Percentiles rank a stretch among this genome's conserved stretches.
Evolutionary conservation across 2,113 vertebrate genomes (phyloP).

Genomic region (Cololabis saira): DNA sequence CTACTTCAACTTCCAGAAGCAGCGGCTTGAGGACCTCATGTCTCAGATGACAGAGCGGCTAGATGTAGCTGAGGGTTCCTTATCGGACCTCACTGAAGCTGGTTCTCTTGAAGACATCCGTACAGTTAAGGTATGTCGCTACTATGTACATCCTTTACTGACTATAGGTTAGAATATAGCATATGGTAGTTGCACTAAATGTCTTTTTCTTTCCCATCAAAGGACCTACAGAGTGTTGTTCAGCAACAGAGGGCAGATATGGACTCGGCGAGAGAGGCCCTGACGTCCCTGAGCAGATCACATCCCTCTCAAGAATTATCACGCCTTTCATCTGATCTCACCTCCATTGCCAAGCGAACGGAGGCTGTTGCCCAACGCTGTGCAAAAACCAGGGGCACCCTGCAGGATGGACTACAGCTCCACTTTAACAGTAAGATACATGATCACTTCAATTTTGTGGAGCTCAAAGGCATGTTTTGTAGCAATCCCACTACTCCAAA

Average conservation of each 20-base stretch:
- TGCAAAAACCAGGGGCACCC: slow-evolving; percentile 81
- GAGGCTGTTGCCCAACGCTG: slow-evolving; percentile 87
- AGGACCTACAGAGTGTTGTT: slow-evolving; percentile 89
- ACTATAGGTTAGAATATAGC: too few relatives aligned
- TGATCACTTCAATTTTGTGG: neutral
- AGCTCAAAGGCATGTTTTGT: neutral
- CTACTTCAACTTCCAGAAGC: slow-evolving; percentile 88
- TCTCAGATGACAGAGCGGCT: slow-evolving; percentile 84
- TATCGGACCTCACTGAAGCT: slow-evolving; percentile 78
- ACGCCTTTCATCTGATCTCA: slow-evolving; percentile 85
- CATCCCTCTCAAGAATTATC: slow-evolving; percentile 89
- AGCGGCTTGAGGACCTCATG: slow-evolving; percentile 87
- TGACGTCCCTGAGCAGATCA: slow-evolving; percentile 88
- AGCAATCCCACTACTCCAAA: neutral
- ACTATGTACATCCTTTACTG: neutral
- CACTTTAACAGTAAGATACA: slow-evolving; percentile 84
- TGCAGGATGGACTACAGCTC: slow-evolving; percentile 90
- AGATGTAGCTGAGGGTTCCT: slow-evolving; percentile 80
- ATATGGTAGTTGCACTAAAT: too few relatives aligned
- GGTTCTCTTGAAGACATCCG: slow-evolving; percentile 84
- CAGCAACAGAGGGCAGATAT: slow-evolving; percentile 87
- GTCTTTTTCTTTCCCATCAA: neutral
- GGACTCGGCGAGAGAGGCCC: slow-evolving; percentile 84
- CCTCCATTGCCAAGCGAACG: slow-evolving; percentile 86
- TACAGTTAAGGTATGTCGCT: slow-evolving; percentile 86